A percentile compares a stretch with the other conserved stretches of the same genome.
Evolutionary conservation across 2,888 invertebrate species (phyloP).

Genomic region (Zaprionus obscuricornis): DNA sequence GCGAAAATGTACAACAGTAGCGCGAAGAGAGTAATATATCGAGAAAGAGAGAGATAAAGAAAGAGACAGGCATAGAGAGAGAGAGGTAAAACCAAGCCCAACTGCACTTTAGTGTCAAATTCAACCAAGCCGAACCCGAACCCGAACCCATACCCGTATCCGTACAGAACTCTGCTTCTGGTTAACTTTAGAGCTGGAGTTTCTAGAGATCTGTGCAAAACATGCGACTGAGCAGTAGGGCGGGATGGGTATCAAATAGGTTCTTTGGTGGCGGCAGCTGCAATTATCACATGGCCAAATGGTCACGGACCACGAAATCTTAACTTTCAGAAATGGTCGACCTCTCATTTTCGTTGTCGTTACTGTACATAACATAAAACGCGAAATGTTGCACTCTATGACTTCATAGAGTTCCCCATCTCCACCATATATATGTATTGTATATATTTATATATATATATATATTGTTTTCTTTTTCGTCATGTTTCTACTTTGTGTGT

Average conservation of each 20-base stretch:
- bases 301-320: conserved; percentile 81
- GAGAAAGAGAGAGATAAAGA: conserved; percentile 6
- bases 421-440: too few species aligned
- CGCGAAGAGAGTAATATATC: conserved; percentile 21
- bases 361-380: conserved; percentile 21
- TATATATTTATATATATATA: too few species aligned
- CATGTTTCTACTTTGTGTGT: conserved; percentile 37
- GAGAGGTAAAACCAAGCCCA: conserved; percentile 73
- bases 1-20: conserved; percentile 70
- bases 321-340: conserved; percentile 62
- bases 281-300: conserved; percentile 81
- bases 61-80: conserved; percentile 2
- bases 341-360: too few species aligned
- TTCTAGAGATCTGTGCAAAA: too few species aligned
- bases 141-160: conserved; percentile 18
- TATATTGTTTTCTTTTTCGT: neutral
- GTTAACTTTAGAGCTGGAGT: too few species aligned
- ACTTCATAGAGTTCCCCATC: conserved; percentile 53
- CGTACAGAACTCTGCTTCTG: neutral
- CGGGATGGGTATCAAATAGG: conserved; percentile 23
- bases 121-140: conserved; percentile 41
- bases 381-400: conserved; percentile 43
- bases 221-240: too few species aligned
- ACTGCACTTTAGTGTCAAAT: conserved; percentile 70
- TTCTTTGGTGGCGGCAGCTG: conserved; percentile 40